Percentiles rank a stretch among this genome's conserved stretches.
These are phyloP conservation scores for Dendrolimus pini DNA, from an alignment of 2,888 invertebrate genomes.

Conservation along the genomic window DNA sequence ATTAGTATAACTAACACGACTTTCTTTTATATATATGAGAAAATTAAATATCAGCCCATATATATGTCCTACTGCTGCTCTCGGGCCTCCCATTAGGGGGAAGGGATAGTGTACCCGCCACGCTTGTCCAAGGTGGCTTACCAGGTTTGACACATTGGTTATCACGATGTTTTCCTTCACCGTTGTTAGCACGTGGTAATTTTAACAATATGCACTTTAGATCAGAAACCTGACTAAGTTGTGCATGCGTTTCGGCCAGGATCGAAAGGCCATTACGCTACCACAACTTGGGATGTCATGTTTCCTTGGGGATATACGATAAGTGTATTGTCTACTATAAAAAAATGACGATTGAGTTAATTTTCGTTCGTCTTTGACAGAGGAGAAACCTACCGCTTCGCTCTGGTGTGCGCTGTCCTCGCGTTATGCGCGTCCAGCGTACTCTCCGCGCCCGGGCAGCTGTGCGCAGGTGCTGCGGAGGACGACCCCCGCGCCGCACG, in stretches of 20 bases:
- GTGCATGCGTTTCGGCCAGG: too few relatives aligned
- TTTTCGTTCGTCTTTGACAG: slow-evolving; percentile 19
- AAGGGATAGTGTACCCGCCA: not conserved
- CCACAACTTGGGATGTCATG: too few relatives aligned
- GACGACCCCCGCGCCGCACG: slow-evolving; percentile 79
- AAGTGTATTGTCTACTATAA: too few relatives aligned
- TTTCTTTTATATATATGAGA: too few relatives aligned
- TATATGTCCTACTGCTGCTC: too few relatives aligned
- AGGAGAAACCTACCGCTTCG: slow-evolving; percentile 44
- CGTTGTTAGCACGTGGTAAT: too few relatives aligned
- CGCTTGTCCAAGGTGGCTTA: not conserved
- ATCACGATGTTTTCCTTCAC: not conserved
- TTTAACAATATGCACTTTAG: too few relatives aligned
- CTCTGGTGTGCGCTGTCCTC: slow-evolving; percentile 39
- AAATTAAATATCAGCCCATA: too few relatives aligned
- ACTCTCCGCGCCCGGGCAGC: slow-evolving; percentile 62
- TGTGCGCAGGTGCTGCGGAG: slow-evolving; percentile 78
- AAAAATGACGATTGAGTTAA: not conserved
- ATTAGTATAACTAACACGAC: too few relatives aligned
- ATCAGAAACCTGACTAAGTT: too few relatives aligned
- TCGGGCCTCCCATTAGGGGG: not conserved
- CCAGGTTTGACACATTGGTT: not conserved
- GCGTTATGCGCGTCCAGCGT: slow-evolving; percentile 40
- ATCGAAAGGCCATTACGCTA: too few relatives aligned
- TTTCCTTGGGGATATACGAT: too few relatives aligned